Conservation (phyloP, 1,140 invertebrate genomes). For the Eupeodes corollae region DNA sequence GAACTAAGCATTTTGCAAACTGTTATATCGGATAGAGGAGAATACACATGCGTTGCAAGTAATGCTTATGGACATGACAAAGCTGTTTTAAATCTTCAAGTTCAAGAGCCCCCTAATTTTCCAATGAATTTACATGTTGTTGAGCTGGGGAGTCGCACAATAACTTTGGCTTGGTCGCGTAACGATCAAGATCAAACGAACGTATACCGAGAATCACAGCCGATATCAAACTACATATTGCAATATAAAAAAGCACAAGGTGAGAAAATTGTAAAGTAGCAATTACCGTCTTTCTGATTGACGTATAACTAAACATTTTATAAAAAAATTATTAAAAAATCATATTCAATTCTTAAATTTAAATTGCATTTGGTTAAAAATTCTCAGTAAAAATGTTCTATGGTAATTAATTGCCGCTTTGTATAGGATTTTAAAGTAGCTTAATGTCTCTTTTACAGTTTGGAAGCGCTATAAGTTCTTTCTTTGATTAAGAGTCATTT, state of each 20-base stretch:
- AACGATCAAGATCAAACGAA: conserved; percentile 21
- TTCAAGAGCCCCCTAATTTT: conserved; percentile 57
- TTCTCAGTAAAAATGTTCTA: too few species aligned
- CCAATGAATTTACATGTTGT: conserved; percentile 48
- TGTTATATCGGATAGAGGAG: conserved; percentile 50
- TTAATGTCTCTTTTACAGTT: too few species aligned
- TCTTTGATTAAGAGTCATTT: too few species aligned
- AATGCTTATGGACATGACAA: conserved; percentile 60
- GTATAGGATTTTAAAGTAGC: too few species aligned
- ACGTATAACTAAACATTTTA: too few species aligned
- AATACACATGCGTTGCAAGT: conserved; percentile 55
- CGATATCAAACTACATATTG: conserved; percentile 49
- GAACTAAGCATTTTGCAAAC: conserved; percentile 50
- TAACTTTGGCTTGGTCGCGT: conserved; percentile 47
- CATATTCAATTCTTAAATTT: too few species aligned
- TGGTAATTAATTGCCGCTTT: too few species aligned
- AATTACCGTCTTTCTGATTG: too few species aligned
- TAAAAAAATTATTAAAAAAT: too few species aligned
- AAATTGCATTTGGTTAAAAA: too few species aligned
- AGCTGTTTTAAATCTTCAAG: conserved; percentile 50
- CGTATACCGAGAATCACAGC: conserved; percentile 37
- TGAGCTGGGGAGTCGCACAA: conserved; percentile 46
- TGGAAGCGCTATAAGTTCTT: too few species aligned
- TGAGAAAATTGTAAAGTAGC: too few species aligned
- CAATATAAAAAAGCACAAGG: conserved; percentile 50